phyloP scores from a whole-genome alignment of 1,140 invertebrate genomes.

The Trinorchestia longiramus region DNA sequence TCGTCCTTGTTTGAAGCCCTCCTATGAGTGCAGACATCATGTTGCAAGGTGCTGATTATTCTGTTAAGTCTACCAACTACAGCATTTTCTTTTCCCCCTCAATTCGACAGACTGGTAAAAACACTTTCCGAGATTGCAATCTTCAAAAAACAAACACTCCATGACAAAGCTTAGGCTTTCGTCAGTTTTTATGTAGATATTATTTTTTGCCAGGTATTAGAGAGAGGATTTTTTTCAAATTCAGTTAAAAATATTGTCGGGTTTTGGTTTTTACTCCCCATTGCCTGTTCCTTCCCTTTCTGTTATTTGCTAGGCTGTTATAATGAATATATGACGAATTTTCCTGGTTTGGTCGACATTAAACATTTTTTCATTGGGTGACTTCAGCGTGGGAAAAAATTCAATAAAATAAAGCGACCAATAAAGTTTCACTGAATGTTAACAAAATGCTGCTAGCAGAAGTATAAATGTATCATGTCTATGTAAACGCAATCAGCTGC shows the following conservation, averaged over 20 bases:
- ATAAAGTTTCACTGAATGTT: too few species aligned
- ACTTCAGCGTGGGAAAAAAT: too few species aligned
- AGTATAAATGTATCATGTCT: too few species aligned
- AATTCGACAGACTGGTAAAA: not conserved
- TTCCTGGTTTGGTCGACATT: not conserved
- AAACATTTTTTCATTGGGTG: too few species aligned
- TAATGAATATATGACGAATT: not conserved
- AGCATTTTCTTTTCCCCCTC: not conserved
- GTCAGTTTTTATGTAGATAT: too few species aligned
- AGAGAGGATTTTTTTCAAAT: not conserved
- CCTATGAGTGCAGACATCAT: not conserved
- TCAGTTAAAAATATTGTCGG: too few species aligned
- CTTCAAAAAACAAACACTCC: not conserved
- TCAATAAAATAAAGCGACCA: too few species aligned
- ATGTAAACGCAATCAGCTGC: too few species aligned
- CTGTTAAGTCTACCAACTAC: not conserved
- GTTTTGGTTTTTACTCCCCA: too few species aligned
- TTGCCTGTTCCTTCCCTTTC: not conserved
- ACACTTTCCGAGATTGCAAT: not conserved
- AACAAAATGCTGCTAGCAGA: too few species aligned
- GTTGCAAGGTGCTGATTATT: not conserved
- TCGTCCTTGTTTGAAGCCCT: not conserved
- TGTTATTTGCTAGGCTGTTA: not conserved
- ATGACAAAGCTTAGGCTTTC: too few species aligned
- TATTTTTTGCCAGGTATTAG: not conserved